Percentiles rank a stretch among this genome's conserved stretches.
Evolutionary conservation across 2,888 invertebrate genomes (phyloP).

Genomic region (Augiades crinisus): DNA sequence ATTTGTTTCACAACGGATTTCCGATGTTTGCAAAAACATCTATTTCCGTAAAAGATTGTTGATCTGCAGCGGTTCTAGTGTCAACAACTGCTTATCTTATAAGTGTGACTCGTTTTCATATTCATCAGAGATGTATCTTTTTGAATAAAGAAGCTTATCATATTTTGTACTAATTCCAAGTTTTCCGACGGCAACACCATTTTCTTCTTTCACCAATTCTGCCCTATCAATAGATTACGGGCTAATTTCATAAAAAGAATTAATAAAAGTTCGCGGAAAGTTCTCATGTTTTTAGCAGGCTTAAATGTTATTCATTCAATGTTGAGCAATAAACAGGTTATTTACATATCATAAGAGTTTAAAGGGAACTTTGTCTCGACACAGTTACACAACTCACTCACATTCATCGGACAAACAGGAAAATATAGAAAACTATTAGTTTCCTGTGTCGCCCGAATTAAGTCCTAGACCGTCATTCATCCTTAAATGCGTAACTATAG

Average conservation of each 20-base stretch:
- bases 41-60: background rate
- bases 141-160: no score
- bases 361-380: slow-evolving; percentile 30
- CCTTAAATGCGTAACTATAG: background rate
- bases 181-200: no score
- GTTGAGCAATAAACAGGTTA: slow-evolving; percentile 35
- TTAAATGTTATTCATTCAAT: slow-evolving; percentile 12
- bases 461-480: slow-evolving; percentile 31
- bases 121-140: no score
- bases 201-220: no score
- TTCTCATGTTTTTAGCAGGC: background rate
- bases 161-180: no score
- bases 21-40: background rate
- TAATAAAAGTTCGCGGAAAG: no score
- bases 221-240: no score
- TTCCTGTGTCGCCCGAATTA: slow-evolving; percentile 25
- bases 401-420: slow-evolving; percentile 40
- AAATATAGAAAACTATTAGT: slow-evolving; percentile 30
- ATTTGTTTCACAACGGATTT: no score
- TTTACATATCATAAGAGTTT: slow-evolving; percentile 33
- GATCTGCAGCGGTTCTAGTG: background rate
- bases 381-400: slow-evolving; percentile 32
- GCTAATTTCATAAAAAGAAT: no score
- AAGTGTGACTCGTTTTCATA: background rate
- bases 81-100: slow-evolving; percentile 8